A percentile compares a stretch with the other conserved stretches of the same genome.
These are phyloP conservation scores for Choreutis nemorana DNA, from an alignment of 2,888 invertebrate genomes.

Conservation along the genomic window DNA sequence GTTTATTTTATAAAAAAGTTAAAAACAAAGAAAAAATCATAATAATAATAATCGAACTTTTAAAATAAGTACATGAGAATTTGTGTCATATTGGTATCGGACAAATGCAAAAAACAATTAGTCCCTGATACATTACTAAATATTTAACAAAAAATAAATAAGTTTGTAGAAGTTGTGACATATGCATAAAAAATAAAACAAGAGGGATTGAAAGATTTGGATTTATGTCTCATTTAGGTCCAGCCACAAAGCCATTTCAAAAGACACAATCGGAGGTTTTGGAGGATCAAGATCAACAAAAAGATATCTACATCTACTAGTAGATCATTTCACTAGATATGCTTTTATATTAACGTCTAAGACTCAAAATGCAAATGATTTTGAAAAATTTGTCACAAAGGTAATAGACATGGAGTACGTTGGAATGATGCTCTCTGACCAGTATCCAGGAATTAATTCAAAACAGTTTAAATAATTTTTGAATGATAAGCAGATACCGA, in stretches of 20 bases:
- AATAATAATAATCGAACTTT: conserved; percentile 4
- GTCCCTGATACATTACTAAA: conserved; percentile 5
- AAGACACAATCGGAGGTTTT: conserved; percentile 11
- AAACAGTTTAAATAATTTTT: conserved; percentile 11
- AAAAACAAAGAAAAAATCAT: no score
- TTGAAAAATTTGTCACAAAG: conserved; percentile 10
- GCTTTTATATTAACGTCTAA: conserved; percentile 10
- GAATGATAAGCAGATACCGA: conserved; percentile 1
- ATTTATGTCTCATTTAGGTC: conserved; percentile 6
- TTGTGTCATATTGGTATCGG: conserved; percentile 6
- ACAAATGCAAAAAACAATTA: conserved; percentile 12
- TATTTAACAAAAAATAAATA: conserved; percentile 18
- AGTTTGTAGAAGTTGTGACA: conserved; percentile 1
- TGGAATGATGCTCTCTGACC: conserved; percentile 11
- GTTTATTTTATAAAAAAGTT: background rate
- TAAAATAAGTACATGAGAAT: conserved; percentile 6
- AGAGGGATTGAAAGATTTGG: conserved; percentile 6
- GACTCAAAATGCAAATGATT: conserved; percentile 12
- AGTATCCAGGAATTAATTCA: conserved; percentile 19
- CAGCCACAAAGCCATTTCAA: conserved; percentile 7
- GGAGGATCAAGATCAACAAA: conserved; percentile 11
- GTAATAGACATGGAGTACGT: conserved; percentile 3
- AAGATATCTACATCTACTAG: conserved; percentile 11
- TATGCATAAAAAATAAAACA: conserved; percentile 4
- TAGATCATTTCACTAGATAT: conserved; percentile 8